Evolutionary conservation across 2,888 invertebrate species (phyloP), one percentile per base, ranked within the genome.

Genomic region (Idaea dimidiata): DNA sequence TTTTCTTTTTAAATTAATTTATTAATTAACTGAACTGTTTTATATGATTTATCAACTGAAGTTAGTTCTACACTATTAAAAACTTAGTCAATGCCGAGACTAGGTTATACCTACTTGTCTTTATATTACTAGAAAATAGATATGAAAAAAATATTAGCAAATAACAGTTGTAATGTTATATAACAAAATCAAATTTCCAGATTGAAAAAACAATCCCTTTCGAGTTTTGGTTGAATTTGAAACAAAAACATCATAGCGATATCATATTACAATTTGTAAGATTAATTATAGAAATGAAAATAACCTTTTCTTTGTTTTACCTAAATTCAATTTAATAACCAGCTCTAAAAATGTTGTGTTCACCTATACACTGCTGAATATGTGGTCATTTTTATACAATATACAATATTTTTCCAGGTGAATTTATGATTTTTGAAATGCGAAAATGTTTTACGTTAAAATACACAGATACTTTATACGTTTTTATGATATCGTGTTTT

Each of bases 241-340:
- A 60, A 62, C 67, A 66, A 66, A 62, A 67, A 66, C 59, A 66
- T 59, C 64, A 63, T 65, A 62, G 66, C 59, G 55, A 56, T 68
- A 69, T 65, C 66, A 64, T 64, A 66, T 66, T 65, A 59, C 60
- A 63, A 66, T 63, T 67, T 62, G 57, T 8, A 61, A 64, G 66
- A 68, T 70, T 68, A 67, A 70, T 68, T 68, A 68, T 62, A 67
- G 67, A 69, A 66, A 67, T 69, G 62, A 66, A 61, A 64, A 66
- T 66, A 62, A 60, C 60, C 55, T 62, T 66, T 69, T 66, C 67
- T 67, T 62, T 62, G 63, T 62, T 43, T 43, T 43, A 14, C 43
- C 6, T 59, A 57, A 18, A 54, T 59, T 59, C 57, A 61, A 61
- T 59, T 43, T 43, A 43, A 43, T 43, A 43, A 43, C 43, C 43